Percentiles rank a stretch among this genome's conserved stretches.
These are phyloP conservation scores for Megathymus violae DNA, from an alignment of 1,140 invertebrate species.

Conservation along the genomic window DNA sequence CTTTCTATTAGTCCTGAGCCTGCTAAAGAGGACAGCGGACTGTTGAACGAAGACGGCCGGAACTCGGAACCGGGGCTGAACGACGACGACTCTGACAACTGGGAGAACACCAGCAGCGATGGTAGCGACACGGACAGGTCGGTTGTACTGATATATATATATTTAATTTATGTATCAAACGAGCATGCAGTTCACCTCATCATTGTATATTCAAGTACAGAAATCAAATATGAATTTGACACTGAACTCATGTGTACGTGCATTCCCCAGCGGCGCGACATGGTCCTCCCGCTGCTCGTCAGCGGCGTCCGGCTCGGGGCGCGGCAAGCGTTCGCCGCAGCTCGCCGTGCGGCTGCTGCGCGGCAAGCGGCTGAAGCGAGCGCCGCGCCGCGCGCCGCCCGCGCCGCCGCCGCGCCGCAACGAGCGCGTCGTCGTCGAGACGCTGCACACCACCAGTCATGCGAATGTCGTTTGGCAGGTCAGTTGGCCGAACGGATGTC, in stretches of 20 bases:
- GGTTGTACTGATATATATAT: too few species aligned
- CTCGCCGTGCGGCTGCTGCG: constrained; percentile 77
- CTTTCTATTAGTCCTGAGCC: constrained; percentile 63
- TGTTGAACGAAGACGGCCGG: constrained; percentile 72
- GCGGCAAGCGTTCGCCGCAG: constrained; percentile 77
- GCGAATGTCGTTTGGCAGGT: constrained; percentile 86
- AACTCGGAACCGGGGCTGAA: constrained; percentile 48
- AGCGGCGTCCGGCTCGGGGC: constrained; percentile 59
- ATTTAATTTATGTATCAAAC: too few species aligned
- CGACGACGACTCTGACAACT: constrained; percentile 80
- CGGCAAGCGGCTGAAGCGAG: constrained; percentile 77
- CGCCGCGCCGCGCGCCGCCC: constrained; percentile 70
- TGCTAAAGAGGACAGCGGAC: constrained; percentile 57
- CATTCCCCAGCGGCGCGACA: constrained; percentile 72
- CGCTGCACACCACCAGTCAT: constrained; percentile 85
- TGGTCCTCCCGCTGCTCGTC: constrained; percentile 81
- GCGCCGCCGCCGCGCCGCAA: constrained; percentile 77
- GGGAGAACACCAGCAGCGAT: constrained; percentile 82
- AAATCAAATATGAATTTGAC: too few species aligned
- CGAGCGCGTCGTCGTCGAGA: constrained; percentile 84
- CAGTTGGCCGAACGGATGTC: too few species aligned
- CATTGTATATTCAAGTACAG: too few species aligned
- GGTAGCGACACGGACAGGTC: constrained; percentile 81
- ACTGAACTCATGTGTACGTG: too few species aligned
- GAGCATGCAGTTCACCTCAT: too few species aligned